Conservation (phyloP, 2,888 invertebrate genomes). For the Celastrina argiolus region DNA sequence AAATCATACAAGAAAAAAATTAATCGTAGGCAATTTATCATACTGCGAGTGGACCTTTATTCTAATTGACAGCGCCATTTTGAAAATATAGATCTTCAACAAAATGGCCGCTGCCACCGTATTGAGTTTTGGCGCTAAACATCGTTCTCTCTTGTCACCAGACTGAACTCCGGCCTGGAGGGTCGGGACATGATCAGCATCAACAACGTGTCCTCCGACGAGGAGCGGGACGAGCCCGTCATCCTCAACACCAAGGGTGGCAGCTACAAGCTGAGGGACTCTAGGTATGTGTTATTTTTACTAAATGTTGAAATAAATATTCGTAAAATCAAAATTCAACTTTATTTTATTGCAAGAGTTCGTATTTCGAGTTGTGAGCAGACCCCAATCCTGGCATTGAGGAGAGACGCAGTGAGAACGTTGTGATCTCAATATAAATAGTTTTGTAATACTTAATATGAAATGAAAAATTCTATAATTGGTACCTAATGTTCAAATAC, state of each 20-base stretch:
- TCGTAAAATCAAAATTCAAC: no score
- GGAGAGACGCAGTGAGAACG: no score
- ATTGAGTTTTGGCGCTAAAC: neutral
- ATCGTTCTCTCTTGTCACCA: conserved; percentile 37
- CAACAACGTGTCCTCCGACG: conserved; percentile 67
- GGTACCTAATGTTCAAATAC: no score
- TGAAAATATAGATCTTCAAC: neutral
- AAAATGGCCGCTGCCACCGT: neutral
- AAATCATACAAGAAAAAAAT: neutral
- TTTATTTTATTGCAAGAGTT: no score
- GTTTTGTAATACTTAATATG: no score
- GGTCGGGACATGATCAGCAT: conserved; percentile 76
- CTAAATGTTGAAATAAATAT: no score
- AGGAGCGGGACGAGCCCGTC: conserved; percentile 63
- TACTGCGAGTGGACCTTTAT: no score
- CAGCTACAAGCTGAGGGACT: conserved; percentile 85
- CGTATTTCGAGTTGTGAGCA: no score
- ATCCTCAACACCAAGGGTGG: conserved; percentile 76
- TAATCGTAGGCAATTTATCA: no score
- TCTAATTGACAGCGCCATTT: neutral
- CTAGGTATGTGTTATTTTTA: conserved; percentile 71
- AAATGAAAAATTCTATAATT: no score
- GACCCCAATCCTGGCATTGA: no score
- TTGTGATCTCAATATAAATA: no score
- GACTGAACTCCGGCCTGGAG: conserved; percentile 68